Evolutionary conservation across 2,797 vertebrate genomes (phyloP).

Genomic region (Okamejei kenojei): DNA sequence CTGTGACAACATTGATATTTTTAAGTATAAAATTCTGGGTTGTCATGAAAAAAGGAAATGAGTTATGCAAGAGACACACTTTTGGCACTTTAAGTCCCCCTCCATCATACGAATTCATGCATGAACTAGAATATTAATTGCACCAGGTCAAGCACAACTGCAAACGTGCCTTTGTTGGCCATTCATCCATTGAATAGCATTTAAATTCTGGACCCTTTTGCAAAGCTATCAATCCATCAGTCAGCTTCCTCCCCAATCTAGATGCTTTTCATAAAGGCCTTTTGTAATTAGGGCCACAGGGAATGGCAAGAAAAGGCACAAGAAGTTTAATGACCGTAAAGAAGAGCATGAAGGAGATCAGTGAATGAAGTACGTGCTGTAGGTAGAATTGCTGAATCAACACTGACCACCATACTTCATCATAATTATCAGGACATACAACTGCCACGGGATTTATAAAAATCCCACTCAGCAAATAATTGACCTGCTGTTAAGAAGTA

Average conservation of each 20-base stretch:
- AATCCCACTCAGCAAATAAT: slow-evolving; percentile 82
- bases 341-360: slow-evolving; percentile 58
- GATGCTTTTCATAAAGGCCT: slow-evolving; percentile 46
- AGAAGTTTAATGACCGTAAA: slow-evolving; percentile 52
- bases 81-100: slow-evolving; percentile 43
- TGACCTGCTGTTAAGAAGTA: slow-evolving; percentile 71
- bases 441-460: slow-evolving; percentile 77
- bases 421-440: slow-evolving; percentile 77
- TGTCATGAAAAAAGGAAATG: slow-evolving; percentile 48
- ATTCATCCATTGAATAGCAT: slow-evolving; percentile 66
- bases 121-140: slow-evolving; percentile 69
- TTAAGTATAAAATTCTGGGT: slow-evolving; percentile 54
- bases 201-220: slow-evolving; percentile 68
- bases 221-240: slow-evolving; percentile 60
- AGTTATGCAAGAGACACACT: slow-evolving; percentile 56
- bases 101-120: slow-evolving; percentile 60
- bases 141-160: slow-evolving; percentile 56
- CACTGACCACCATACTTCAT: slow-evolving; percentile 82
- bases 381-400: slow-evolving; percentile 75
- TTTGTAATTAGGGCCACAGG: slow-evolving; percentile 47
- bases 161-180: slow-evolving; percentile 68
- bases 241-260: slow-evolving; percentile 44
- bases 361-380: slow-evolving; percentile 59
- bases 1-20: slow-evolving; percentile 58
- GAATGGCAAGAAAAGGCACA: slow-evolving; percentile 41